Conservation (phyloP, 1,140 invertebrate genomes). For the Laodelphax striatellus region DNA sequence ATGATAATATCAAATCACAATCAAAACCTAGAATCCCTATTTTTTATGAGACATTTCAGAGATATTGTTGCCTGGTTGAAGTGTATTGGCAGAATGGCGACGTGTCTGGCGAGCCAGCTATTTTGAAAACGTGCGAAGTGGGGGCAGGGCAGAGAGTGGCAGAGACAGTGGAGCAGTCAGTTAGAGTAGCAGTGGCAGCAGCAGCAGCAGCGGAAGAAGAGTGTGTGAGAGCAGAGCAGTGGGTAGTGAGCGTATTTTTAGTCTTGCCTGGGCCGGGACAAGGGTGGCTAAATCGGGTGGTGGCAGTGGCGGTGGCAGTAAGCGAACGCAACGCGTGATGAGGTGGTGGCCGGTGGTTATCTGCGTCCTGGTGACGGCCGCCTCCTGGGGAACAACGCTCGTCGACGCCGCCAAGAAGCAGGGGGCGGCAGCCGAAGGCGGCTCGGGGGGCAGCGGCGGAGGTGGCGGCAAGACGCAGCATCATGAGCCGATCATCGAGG, state of each 20-base stretch:
- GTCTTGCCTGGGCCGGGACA: neutral
- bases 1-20: too few relatives aligned
- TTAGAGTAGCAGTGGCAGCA: too few relatives aligned
- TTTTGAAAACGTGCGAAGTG: too few relatives aligned
- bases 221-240: too few relatives aligned
- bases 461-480: conserved; percentile 27
- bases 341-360: neutral
- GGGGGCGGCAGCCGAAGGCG: conserved; percentile 30
- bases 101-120: too few relatives aligned
- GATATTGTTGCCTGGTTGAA: too few relatives aligned
- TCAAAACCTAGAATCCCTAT: too few relatives aligned
- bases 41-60: too few relatives aligned
- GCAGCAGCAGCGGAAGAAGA: too few relatives aligned
- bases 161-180: too few relatives aligned
- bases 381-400: conserved; percentile 11
- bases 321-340: neutral
- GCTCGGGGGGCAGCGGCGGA: conserved; percentile 23
- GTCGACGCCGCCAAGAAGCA: conserved; percentile 28
- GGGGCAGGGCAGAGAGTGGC: too few relatives aligned
- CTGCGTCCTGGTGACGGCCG: conserved; percentile 10
- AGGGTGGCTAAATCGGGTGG: neutral
- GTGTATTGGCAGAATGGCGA: too few relatives aligned
- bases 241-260: neutral
- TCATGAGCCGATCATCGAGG: conserved; percentile 72
- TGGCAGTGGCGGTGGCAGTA: neutral